Evolutionary conservation across 2,888 invertebrate genomes (phyloP), one percentile per base, ranked within the genome.

Genomic region (Cryptocheilus praepositus): DNA sequence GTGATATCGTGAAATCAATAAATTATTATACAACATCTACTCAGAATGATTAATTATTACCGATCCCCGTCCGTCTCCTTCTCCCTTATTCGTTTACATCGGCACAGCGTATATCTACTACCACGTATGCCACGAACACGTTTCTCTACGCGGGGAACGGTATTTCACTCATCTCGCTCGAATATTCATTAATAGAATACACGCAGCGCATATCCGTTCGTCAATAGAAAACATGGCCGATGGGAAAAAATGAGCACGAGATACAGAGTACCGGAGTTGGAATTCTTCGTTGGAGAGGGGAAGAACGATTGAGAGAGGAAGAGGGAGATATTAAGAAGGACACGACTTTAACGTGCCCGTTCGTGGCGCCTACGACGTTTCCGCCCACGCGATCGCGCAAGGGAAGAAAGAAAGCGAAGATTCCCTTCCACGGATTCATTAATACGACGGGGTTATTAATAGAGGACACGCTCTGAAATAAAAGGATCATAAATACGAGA

Each of bases 381-480:
- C 58, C 76, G 49, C 76, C 77, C 61, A 79, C 78, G 71, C 71
- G 74, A 64, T 66, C 58, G 59, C 61, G 21, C 49, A 60, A 61
- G 61, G 52, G 21, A 60, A 49, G 18, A 45, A 64, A 52, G 49
- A 13, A 5, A 16, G n/a, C 49, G 52, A 58, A 57, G 71, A 76
- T 66, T 63, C 59, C 22, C 66, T 78, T 70, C 64, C 76, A 67
- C 61, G 71, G 73, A 81, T 78, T 83, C 80, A 82, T 83, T 83
- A 83, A 83, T 82, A 79, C 79, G 67, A 62, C 67, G 72, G 22
- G 75, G 82, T 83, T 84, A 84, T 85, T 85, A 86, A 85, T 83
- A 85, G 82, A 79, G 82, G 81, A 83, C 82, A 76, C 76, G 80
- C 72, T 72, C 77, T 63, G 78, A 80, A 83, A 84, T 83, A 83